Evolutionary conservation across 2,113 vertebrate species (phyloP), one percentile per base, ranked within the genome.

Genomic region (Eulemur rufifrons): DNA sequence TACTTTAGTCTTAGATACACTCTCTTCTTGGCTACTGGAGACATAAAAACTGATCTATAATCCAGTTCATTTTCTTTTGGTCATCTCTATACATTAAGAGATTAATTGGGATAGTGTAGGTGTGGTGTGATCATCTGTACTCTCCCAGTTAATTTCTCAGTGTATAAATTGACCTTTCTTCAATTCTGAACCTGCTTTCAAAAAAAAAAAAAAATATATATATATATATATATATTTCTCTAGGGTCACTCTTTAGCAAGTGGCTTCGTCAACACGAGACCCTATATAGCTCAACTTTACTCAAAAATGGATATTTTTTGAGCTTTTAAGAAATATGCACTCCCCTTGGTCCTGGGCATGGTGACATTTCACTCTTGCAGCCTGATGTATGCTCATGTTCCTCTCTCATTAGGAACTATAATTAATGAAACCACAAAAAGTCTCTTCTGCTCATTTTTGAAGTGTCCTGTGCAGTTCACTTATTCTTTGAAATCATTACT

Each of bases 401-500:
- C 20, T 88, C 85, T 84, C 84, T 95, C 61, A 69, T 95, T 91
- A 94, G 47, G 15, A 93, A 54, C 34, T 61, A 47, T 34, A 71
- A 89, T 39, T 76, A 97, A 96, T 94, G 95, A 88, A 90, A 81
- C 91, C 15, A 81, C 54, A 91, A 93, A 93, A 91, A 54, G 52
- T 71, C 29, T 86, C 59, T 89, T 76, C 56, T 54, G 32, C 63
- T 74, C 39, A 71, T 69, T 92, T 98, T 64, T 82, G 23, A 96
- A 94, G 66, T 76, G 23, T 25, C 74, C 83, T 80, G 3, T 63
- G 73, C 32, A 87, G 7, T 88, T 92, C 86, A 91, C 78, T 97
- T 95, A 86, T 91, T 86, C 74, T 81, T 93, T 95, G 76, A 93
- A 96, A 92, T 96, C 68, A 96, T 63, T 32, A 66, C 37, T 86